Percentiles rank a stretch among this genome's conserved stretches.
Conservation (phyloP, 1,140 invertebrate species). For the Hylaeus volcanicus region DNA sequence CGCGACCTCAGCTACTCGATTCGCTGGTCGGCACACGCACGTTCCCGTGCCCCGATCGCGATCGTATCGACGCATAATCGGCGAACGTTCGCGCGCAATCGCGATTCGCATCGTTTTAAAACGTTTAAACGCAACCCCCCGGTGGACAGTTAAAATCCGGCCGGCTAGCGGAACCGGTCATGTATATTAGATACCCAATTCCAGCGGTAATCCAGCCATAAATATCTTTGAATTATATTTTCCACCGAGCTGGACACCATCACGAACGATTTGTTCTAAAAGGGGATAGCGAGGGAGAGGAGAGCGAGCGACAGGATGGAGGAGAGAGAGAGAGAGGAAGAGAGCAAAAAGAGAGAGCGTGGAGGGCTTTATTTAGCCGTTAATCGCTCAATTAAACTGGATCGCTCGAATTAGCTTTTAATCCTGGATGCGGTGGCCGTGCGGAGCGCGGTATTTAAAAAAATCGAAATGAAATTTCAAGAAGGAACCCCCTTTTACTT, state of each 20-base stretch:
- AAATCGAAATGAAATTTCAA: slow-evolving; percentile 63
- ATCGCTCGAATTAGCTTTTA: slow-evolving; percentile 78
- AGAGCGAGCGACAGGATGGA: slow-evolving; percentile 8
- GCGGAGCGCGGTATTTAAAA: slow-evolving; percentile 47
- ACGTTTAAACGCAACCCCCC: slow-evolving; percentile 25
- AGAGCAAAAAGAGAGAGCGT: slow-evolving; percentile 7
- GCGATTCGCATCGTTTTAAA: slow-evolving; percentile 11
- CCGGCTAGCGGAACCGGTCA: slow-evolving; percentile 66
- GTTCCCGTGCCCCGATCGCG: not conserved
- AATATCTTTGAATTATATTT: slow-evolving; percentile 80
- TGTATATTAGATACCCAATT: slow-evolving; percentile 79
- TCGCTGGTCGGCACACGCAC: not conserved
- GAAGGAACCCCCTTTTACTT: not conserved
- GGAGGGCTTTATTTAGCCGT: slow-evolving; percentile 76
- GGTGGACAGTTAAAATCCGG: slow-evolving; percentile 61
- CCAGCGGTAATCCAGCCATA: slow-evolving; percentile 77
- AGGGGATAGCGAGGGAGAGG: slow-evolving; percentile 30
- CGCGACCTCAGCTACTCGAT: not conserved
- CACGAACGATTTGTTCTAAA: slow-evolving; percentile 73
- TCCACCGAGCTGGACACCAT: slow-evolving; percentile 71
- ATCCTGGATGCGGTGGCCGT: slow-evolving; percentile 59
- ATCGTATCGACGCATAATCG: slow-evolving; percentile 21
- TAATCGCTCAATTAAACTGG: slow-evolving; percentile 81
- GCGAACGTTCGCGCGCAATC: slow-evolving; percentile 13
- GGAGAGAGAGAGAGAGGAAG: not conserved